These are phyloP conservation scores for Hippocampus zosterae DNA, from an alignment of 2,113 vertebrate species.

Conservation along the genomic window DNA sequence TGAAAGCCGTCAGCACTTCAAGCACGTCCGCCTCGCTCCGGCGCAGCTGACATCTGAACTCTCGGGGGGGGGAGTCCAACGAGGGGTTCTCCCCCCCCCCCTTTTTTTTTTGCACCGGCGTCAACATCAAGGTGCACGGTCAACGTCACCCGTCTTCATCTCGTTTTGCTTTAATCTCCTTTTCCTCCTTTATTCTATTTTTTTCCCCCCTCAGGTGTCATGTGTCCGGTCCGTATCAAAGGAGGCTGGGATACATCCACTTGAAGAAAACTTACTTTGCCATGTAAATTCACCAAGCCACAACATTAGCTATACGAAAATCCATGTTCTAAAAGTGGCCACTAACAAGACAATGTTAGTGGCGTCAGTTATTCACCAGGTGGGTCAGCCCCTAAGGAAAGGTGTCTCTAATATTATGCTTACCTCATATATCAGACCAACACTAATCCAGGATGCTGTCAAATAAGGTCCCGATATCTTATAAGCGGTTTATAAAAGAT, in stretches of 20 bases:
- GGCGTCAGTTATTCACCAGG: too few species aligned
- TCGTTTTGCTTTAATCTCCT: conserved; percentile 2
- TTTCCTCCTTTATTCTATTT: neutral
- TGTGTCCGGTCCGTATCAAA: conserved; percentile 1
- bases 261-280: neutral
- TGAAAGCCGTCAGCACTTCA: neutral
- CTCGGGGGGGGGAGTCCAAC: neutral
- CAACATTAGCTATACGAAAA: neutral
- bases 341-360: too few species aligned
- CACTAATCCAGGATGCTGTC: too few species aligned
- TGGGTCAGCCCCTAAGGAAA: too few species aligned
- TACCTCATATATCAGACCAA: too few species aligned
- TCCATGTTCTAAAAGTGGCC: neutral
- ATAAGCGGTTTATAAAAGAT: too few species aligned
- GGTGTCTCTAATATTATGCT: too few species aligned
- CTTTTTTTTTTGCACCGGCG: neutral
- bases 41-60: conserved; percentile 3
- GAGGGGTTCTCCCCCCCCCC: too few species aligned
- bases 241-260: neutral
- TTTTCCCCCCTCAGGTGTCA: neutral
- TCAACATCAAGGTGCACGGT: conserved; percentile 1
- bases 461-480: neutral
- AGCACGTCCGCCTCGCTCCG: neutral
- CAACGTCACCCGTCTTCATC: neutral
- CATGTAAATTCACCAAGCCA: neutral